Conservation (phyloP, 2,888 invertebrate species). For the Thereva nobilitata region DNA sequence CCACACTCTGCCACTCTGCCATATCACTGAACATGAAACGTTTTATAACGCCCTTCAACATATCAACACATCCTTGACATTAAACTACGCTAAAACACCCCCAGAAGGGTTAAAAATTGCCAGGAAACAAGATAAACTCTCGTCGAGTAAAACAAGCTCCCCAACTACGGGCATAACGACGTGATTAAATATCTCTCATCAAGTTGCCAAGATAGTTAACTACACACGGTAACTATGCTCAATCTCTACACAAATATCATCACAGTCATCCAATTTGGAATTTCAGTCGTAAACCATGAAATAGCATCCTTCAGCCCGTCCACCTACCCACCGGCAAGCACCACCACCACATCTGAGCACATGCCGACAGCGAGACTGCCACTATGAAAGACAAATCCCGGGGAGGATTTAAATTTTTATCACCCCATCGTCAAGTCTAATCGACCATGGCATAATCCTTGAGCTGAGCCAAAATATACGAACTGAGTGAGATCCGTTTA, state of each 20-base stretch:
- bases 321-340: constrained; percentile 5
- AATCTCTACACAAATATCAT: constrained; percentile 38
- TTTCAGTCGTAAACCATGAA: constrained; percentile 40
- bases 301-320: constrained; percentile 18
- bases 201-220: constrained; percentile 5
- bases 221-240: constrained; percentile 8
- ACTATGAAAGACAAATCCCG: constrained; percentile 29
- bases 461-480: constrained; percentile 3
- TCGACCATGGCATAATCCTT: constrained; percentile 35
- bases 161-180: constrained; percentile 6
- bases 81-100: constrained; percentile 5
- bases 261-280: constrained; percentile 39
- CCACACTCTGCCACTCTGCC: no score
- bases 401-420: constrained; percentile 39
- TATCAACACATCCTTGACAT: constrained; percentile 32
- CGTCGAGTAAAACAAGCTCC: constrained; percentile 12
- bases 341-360: no score
- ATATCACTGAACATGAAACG: background rate
- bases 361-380: constrained; percentile 6
- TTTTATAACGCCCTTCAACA: constrained; percentile 9
- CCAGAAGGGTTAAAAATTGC: constrained; percentile 20
- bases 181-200: constrained; percentile 32
- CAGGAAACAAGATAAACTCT: constrained; percentile 27
- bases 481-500: constrained; percentile 19
- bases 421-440: constrained; percentile 39